These are phyloP conservation scores for Muscicapa comitata DNA, from an alignment of 2,797 vertebrate genomes.

Conservation along the genomic window DNA sequence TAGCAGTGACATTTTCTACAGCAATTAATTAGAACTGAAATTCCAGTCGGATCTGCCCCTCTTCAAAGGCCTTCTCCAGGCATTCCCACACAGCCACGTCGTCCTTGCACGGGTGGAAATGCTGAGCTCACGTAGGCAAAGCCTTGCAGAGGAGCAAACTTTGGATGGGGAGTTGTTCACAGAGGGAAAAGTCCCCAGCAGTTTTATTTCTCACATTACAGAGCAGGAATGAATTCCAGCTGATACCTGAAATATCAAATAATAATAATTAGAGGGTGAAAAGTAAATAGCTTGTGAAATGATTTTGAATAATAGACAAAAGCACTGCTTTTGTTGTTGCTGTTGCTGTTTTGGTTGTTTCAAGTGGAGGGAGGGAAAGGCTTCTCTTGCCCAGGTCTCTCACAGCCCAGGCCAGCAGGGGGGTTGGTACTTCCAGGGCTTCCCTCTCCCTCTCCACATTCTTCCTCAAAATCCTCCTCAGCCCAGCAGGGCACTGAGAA, in stretches of 20 bases:
- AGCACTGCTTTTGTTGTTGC: neutral
- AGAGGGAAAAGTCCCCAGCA: neutral
- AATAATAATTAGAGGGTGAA: neutral
- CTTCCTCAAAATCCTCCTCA: neutral
- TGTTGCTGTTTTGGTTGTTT: neutral
- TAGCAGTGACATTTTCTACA: conserved; percentile 43
- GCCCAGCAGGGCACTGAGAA: neutral
- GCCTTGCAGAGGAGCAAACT: neutral
- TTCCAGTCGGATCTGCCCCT: conserved; percentile 43
- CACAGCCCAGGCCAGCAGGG: neutral
- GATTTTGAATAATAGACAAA: neutral
- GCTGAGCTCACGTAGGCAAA: conserved; percentile 28
- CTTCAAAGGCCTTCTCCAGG: conserved; percentile 63
- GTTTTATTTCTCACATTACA: neutral
- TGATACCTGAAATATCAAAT: neutral
- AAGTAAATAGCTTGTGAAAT: neutral
- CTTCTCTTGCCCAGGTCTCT: neutral
- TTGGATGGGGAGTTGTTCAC: neutral
- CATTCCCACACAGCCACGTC: conserved; percentile 41
- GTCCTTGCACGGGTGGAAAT: neutral
- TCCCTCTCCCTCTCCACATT: neutral
- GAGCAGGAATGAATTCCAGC: neutral
- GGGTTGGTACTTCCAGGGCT: neutral
- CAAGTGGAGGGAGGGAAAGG: neutral
- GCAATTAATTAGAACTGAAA: conserved; percentile 61